Conservation (phyloP, 1,140 invertebrate genomes). For the Eurosta solidaginis region DNA sequence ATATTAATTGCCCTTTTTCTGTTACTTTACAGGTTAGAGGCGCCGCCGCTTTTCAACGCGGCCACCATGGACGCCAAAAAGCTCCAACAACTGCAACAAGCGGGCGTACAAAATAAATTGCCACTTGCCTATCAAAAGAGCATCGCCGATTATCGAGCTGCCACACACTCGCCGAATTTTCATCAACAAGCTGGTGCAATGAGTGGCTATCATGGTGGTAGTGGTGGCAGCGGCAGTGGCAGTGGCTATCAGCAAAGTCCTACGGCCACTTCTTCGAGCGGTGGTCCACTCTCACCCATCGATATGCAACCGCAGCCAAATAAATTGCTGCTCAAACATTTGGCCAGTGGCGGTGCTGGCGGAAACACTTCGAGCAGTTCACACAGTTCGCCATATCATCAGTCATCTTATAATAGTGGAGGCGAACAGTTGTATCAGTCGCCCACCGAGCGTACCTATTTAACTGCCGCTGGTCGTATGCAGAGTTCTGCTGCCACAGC, state of each 20-base stretch:
- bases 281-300: constrained; percentile 50
- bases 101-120: constrained; percentile 59
- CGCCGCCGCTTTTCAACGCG: constrained; percentile 67
- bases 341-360: constrained; percentile 35
- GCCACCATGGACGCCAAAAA: constrained; percentile 73
- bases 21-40: constrained; percentile 70
- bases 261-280: constrained; percentile 48
- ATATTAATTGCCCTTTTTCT: no score
- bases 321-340: constrained; percentile 47
- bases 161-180: constrained; percentile 47
- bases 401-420: constrained; percentile 48
- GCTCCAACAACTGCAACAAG: constrained; percentile 59
- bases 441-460: constrained; percentile 54
- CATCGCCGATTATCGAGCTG: constrained; percentile 52
- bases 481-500: constrained; percentile 49
- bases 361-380: constrained; percentile 46
- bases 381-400: constrained; percentile 54
- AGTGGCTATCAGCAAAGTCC: constrained; percentile 50
- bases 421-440: constrained; percentile 55
- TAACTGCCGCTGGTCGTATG: constrained; percentile 59
- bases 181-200: constrained; percentile 32
- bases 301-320: constrained; percentile 55
- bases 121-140: constrained; percentile 55
- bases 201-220: constrained; percentile 39
- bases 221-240: constrained; percentile 47